A percentile compares a stretch with the other conserved stretches of the same genome.
Evolutionary conservation across 2,888 invertebrate genomes (phyloP).

Genomic region (Salticus scenicus): DNA sequence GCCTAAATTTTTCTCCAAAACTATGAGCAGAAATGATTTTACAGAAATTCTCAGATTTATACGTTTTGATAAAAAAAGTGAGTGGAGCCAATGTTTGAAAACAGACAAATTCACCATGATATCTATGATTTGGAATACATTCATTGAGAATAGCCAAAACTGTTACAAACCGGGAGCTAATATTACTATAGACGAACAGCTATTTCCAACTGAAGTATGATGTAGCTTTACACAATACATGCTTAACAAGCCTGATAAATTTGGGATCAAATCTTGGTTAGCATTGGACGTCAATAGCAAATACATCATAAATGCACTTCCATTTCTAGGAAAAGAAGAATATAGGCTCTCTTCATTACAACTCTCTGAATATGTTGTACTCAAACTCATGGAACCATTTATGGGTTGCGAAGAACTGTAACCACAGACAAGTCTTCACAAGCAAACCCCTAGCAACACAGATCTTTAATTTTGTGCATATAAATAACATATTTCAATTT

Average conservation of each 20-base stretch:
- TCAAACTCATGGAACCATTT: too few species aligned
- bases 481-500: too few species aligned
- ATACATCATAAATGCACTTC: constrained; percentile 20
- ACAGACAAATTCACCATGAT: constrained; percentile 23
- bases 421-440: not conserved
- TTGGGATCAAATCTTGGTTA: too few species aligned
- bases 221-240: constrained; percentile 5
- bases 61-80: constrained; percentile 18
- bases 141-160: constrained; percentile 26
- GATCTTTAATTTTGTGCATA: too few species aligned
- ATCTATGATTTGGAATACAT: constrained; percentile 17
- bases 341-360: not conserved
- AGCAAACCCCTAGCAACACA: too few species aligned
- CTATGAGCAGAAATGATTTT: constrained; percentile 13
- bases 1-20: constrained; percentile 10
- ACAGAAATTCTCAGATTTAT: constrained; percentile 9
- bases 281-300: not conserved
- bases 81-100: constrained; percentile 1
- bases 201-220: constrained; percentile 17
- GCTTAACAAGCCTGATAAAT: too few species aligned
- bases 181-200: constrained; percentile 27
- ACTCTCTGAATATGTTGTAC: too few species aligned
- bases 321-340: constrained; percentile 8
- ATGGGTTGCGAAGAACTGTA: too few species aligned
- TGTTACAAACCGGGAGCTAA: constrained; percentile 15